These are phyloP conservation scores for Sminthurinus aureus DNA, from an alignment of 2,888 invertebrate genomes.

Conservation along the genomic window DNA sequence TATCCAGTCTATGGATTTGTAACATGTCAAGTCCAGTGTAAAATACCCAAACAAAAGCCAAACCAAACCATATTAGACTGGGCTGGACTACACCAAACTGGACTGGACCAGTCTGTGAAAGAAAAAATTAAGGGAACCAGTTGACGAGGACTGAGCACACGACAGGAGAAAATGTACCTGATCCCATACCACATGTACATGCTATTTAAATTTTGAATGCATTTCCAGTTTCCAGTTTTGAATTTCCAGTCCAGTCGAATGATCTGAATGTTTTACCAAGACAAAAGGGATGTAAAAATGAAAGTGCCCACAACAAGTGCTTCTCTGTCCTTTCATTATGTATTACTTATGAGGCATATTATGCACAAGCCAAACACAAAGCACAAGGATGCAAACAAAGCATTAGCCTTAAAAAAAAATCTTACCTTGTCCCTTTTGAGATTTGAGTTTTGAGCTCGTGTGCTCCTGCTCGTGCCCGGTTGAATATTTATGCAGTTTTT, in stretches of 20 bases:
- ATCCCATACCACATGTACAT: not conserved
- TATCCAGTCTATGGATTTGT: not conserved
- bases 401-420: not conserved
- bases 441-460: no score
- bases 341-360: not conserved
- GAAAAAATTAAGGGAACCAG: conserved; percentile 13
- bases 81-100: no score
- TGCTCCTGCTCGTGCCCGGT: no score
- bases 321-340: not conserved
- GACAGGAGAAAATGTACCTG: not conserved
- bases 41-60: no score
- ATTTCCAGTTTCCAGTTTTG: not conserved
- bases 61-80: not conserved
- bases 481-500: no score
- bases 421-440: not conserved
- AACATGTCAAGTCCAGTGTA: not conserved
- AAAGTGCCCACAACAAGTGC: conserved; percentile 10
- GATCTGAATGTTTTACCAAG: not conserved
- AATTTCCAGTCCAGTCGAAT: no score
- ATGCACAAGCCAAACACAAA: not conserved
- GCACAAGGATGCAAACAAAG: not conserved
- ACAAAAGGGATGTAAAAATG: not conserved
- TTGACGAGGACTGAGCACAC: conserved; percentile 1
- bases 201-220: not conserved
- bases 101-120: no score